phyloP scores from a whole-genome alignment of 2,888 invertebrate species.

The Sisyra nigra region DNA sequence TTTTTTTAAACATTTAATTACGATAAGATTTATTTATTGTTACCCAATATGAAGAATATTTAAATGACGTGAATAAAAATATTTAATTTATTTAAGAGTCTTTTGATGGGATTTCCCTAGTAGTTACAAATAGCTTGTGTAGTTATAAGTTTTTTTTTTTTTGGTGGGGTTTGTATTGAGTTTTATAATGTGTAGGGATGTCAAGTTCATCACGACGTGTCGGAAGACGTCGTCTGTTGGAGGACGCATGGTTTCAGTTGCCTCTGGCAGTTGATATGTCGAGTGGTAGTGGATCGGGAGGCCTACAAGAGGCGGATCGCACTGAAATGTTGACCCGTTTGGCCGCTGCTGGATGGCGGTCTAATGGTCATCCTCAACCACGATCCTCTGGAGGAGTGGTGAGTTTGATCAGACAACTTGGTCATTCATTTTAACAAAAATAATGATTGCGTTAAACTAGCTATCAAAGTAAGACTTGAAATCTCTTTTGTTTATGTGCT shows the following conservation, averaged over 20 bases:
- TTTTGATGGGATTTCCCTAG: no score
- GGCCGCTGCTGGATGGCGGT: slow-evolving; percentile 2
- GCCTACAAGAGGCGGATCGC: background rate
- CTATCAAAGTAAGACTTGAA: background rate
- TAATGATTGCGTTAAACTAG: no score
- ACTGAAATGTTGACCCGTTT: background rate
- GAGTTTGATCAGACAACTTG: background rate
- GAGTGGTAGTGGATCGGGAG: background rate
- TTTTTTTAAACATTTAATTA: no score
- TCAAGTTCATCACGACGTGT: background rate
- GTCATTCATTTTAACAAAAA: background rate
- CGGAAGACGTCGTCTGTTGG: background rate
- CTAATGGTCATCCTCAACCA: background rate
- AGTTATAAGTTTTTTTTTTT: no score
- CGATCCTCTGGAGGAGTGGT: slow-evolving; percentile 3
- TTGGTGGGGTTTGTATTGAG: no score
- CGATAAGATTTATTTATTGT: no score
- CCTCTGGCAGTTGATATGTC: slow-evolving; percentile 2
- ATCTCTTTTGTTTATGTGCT: background rate
- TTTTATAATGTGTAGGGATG: no score
- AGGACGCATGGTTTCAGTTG: slow-evolving; percentile 1
- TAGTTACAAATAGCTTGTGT: no score
- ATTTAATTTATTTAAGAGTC: no score
- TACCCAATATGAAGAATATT: no score
- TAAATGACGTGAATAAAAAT: no score